phyloP scores from a whole-genome alignment of 1,140 invertebrate genomes.

The Listronotus oregonensis region DNA sequence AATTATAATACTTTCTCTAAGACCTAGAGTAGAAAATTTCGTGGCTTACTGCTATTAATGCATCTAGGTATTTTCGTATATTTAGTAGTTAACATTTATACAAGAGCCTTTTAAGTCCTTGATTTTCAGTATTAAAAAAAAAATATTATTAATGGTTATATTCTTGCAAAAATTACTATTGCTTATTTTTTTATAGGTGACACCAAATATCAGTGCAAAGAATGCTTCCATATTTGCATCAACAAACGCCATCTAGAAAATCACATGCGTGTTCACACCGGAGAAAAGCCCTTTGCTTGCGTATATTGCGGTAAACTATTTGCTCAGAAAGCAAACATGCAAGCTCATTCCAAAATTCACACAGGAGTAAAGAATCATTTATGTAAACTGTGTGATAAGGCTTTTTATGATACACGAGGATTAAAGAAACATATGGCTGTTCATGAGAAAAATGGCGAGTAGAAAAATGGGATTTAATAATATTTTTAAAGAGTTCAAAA shows the following conservation, averaged over 20 bases:
- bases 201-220: conserved; percentile 33
- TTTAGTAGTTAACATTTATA: no score
- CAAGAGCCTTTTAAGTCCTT: no score
- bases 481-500: no score
- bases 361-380: conserved; percentile 56
- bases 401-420: conserved; percentile 43
- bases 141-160: no score
- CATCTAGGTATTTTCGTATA: no score
- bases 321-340: conserved; percentile 68
- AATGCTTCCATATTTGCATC: conserved; percentile 29
- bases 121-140: no score
- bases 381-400: conserved; percentile 58
- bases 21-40: no score
- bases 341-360: conserved; percentile 60
- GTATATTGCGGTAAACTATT: conserved; percentile 58
- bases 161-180: not conserved
- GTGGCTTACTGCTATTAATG: no score
- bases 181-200: conserved; percentile 21
- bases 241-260: conserved; percentile 28
- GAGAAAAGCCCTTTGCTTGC: conserved; percentile 68
- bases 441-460: conserved; percentile 4
- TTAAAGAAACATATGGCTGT: conserved; percentile 21
- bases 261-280: conserved; percentile 57
- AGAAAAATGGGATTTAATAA: no score
- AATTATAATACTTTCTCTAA: no score